Conservation (phyloP, 2,797 vertebrate species). For the Diglossa cyanea region DNA sequence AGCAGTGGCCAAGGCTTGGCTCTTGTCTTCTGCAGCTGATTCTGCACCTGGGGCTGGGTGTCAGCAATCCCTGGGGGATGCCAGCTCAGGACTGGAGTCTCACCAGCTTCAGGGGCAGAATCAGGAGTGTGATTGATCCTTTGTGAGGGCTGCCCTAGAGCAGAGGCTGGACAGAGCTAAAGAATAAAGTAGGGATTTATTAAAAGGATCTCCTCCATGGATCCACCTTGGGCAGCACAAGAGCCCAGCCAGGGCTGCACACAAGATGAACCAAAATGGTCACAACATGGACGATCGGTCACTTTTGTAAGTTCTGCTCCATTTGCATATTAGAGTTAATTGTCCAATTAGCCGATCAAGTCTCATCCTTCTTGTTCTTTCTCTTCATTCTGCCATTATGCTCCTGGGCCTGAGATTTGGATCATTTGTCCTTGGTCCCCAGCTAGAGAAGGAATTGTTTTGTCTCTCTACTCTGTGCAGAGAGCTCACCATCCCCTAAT, state of each 20-base stretch:
- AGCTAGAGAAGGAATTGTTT: neutral
- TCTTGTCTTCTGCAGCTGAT: neutral
- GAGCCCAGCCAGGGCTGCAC: neutral
- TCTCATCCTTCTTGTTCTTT: neutral
- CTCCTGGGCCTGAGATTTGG: neutral
- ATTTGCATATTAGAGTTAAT: neutral
- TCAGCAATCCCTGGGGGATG: accelerated
- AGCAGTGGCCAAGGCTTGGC: neutral
- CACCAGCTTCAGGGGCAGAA: neutral
- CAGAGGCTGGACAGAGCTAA: neutral
- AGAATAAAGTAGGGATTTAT: neutral
- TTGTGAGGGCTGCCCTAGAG: neutral
- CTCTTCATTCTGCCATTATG: neutral
- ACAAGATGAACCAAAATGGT: neutral
- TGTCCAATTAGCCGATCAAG: neutral
- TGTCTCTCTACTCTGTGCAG: neutral
- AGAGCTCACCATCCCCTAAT: neutral
- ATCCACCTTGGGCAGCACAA: neutral
- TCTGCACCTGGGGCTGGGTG: neutral
- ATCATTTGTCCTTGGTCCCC: neutral
- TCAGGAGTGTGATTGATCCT: neutral
- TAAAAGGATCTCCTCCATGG: neutral
- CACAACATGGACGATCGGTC: neutral
- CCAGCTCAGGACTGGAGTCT: neutral
- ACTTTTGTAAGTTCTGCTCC: neutral